A percentile compares a stretch with the other conserved stretches of the same genome.
phyloP scores from a whole-genome alignment of 2,113 vertebrate genomes.

The Symphodus melops region DNA sequence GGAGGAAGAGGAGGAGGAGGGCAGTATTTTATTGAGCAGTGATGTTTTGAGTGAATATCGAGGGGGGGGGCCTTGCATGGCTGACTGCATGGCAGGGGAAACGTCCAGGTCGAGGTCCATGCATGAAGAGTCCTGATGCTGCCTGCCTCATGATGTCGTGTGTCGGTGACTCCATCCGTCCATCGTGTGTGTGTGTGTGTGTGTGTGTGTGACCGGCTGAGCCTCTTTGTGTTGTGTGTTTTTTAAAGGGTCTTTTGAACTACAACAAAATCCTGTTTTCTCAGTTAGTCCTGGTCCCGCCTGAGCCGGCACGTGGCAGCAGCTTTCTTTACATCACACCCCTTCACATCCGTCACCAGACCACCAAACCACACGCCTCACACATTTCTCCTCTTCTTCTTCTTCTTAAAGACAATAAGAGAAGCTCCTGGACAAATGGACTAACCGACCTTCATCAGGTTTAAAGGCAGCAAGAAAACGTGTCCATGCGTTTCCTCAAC shows the following conservation, averaged over 20 bases:
- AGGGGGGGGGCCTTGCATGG: conserved; percentile 71
- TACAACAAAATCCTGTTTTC: conserved; percentile 13
- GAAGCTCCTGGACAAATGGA: no score
- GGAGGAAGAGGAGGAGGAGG: no score
- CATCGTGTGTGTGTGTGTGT: conserved; percentile 32
- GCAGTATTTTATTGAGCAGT: conserved; percentile 27
- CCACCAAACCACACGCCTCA: no score
- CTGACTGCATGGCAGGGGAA: conserved; percentile 55
- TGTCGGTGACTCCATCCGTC: conserved; percentile 16
- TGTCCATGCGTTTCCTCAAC: no score
- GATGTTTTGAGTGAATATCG: conserved; percentile 66
- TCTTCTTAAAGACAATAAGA: no score
- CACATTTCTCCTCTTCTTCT: no score
- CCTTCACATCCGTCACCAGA: background rate
- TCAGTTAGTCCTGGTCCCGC: background rate
- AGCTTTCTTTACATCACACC: no score
- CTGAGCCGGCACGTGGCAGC: background rate
- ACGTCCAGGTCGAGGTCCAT: conserved; percentile 27
- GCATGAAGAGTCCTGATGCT: conserved; percentile 60
- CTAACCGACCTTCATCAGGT: no score
- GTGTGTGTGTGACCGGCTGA: conserved; percentile 45
- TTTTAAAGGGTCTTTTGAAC: conserved; percentile 48
- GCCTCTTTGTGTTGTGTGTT: conserved; percentile 35
- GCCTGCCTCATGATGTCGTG: conserved; percentile 53
- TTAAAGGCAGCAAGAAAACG: no score